These are phyloP conservation scores for Drosophila neutralis DNA, from an alignment of 2,888 invertebrate species.

Conservation along the genomic window DNA sequence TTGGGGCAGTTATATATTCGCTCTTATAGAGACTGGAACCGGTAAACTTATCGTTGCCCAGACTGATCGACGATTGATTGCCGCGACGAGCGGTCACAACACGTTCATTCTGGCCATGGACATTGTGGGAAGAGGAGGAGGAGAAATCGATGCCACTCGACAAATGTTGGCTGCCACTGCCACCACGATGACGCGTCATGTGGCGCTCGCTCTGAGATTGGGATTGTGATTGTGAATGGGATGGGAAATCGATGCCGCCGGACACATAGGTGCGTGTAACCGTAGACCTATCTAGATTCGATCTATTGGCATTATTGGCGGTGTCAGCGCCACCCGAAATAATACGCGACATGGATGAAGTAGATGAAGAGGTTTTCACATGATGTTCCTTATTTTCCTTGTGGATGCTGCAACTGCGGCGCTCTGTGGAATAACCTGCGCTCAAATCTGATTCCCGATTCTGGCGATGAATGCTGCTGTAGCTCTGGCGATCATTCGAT, in stretches of 20 bases:
- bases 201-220: constrained; percentile 55
- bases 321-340: constrained; percentile 50
- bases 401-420: constrained; percentile 65
- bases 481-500: constrained; percentile 90
- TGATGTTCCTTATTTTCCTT: constrained; percentile 69
- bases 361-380: constrained; percentile 48
- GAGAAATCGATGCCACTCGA: constrained; percentile 77
- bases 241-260: constrained; percentile 63
- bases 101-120: constrained; percentile 70
- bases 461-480: constrained; percentile 92
- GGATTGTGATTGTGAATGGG: constrained; percentile 63
- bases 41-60: constrained; percentile 88
- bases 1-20: constrained; percentile 89
- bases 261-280: constrained; percentile 58
- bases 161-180: constrained; percentile 52
- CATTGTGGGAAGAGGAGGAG: constrained; percentile 65
- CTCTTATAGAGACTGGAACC: constrained; percentile 89
- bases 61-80: constrained; percentile 90
- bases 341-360: constrained; percentile 63
- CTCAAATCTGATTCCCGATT: constrained; percentile 86
- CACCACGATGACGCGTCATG: constrained; percentile 57
- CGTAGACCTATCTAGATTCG: constrained; percentile 54
- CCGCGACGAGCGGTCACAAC: constrained; percentile 86
- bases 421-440: constrained; percentile 56
- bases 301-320: constrained; percentile 31